Conservation (phyloP, 2,797 vertebrate genomes). For the Mormyrus proboscirostris region DNA sequence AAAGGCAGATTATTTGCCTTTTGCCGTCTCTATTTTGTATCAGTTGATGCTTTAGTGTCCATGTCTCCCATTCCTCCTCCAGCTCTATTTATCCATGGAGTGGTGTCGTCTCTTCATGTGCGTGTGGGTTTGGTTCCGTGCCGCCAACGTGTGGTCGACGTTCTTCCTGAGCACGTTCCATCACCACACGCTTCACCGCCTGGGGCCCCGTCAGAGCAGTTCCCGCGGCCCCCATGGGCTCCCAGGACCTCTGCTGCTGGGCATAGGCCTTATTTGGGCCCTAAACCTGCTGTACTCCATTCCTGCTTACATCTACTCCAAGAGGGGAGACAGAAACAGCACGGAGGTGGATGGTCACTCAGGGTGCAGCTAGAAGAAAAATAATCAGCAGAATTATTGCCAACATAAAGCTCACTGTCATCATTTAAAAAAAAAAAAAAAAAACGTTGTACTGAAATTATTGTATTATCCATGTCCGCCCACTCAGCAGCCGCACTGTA, state of each 20-base stretch:
- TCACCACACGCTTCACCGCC: constrained; percentile 61
- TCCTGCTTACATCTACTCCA: constrained; percentile 64
- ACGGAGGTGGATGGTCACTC: constrained; percentile 34
- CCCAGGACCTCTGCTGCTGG: constrained; percentile 42
- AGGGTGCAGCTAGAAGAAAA: background rate
- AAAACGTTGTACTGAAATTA: background rate
- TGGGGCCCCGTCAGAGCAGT: constrained; percentile 36
- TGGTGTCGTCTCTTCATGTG: constrained; percentile 69
- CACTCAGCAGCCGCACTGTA: background rate
- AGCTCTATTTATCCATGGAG: constrained; percentile 51
- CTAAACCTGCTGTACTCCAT: constrained; percentile 62
- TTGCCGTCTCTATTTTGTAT: background rate
- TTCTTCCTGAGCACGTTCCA: constrained; percentile 68
- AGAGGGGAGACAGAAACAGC: background rate
- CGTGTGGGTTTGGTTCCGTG: constrained; percentile 68
- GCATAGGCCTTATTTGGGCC: constrained; percentile 57
- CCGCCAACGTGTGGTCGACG: constrained; percentile 69
- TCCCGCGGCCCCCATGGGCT: constrained; percentile 25
- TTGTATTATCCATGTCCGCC: background rate
- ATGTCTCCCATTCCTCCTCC: background rate
- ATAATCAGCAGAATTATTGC: background rate
- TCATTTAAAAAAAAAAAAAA: background rate
- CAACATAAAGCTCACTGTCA: background rate
- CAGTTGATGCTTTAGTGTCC: background rate
- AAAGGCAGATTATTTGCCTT: background rate